Evolutionary conservation across 2,797 vertebrate genomes (phyloP).

Genomic region (Lateolabrax maculatus): DNA sequence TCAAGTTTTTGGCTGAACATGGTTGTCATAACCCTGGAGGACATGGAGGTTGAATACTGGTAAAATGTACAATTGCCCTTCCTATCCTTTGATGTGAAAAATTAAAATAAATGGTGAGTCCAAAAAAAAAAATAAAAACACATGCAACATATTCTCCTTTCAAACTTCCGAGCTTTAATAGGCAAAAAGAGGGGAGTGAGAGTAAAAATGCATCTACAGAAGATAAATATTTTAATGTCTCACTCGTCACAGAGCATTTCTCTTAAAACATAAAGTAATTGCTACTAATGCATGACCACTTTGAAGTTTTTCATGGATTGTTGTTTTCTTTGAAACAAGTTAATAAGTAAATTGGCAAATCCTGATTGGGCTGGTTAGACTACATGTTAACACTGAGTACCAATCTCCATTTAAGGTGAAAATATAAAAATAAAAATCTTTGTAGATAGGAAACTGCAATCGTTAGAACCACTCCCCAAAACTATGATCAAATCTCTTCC

Average conservation of each 20-base stretch:
- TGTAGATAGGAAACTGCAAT: not conserved
- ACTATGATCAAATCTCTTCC: not conserved
- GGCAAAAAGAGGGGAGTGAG: not conserved
- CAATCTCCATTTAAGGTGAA: conserved; percentile 17
- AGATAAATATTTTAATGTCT: conserved; percentile 9
- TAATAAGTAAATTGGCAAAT: conserved; percentile 30
- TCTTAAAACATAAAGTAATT: conserved; percentile 2
- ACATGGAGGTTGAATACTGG: not conserved
- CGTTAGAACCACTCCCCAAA: conserved; percentile 10
- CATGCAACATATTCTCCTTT: not conserved
- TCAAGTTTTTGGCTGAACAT: not conserved
- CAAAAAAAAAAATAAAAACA: no score
- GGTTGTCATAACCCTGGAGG: not conserved
- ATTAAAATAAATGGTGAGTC: not conserved
- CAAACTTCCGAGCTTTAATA: not conserved
- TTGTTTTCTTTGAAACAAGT: conserved; percentile 40
- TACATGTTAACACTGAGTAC: conserved; percentile 26
- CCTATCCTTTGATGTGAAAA: not conserved
- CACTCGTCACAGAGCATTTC: not conserved
- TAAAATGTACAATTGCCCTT: not conserved
- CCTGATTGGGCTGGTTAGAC: conserved; percentile 33
- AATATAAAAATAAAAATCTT: conserved; percentile 21
- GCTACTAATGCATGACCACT: conserved; percentile 23
- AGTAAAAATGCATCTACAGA: not conserved
- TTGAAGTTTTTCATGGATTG: conserved; percentile 37